Conservation (phyloP, 2,113 vertebrate genomes). For the Eonycteris spelaea region DNA sequence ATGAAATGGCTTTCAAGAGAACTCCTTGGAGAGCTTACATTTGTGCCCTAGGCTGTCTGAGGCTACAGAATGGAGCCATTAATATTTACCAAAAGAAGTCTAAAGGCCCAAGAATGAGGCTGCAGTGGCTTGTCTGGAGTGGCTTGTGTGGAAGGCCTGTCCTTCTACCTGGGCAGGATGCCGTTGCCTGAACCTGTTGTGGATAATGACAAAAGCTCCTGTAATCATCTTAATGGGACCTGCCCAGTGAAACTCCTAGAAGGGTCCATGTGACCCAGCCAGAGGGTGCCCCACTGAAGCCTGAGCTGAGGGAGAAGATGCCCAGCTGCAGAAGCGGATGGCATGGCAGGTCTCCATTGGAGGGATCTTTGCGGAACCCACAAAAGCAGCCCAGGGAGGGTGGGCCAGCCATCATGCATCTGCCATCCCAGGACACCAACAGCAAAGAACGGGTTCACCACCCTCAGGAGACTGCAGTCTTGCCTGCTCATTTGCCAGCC, state of each 20-base stretch:
- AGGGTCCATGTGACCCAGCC: background rate
- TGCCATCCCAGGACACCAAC: background rate
- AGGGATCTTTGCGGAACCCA: background rate
- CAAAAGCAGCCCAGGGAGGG: background rate
- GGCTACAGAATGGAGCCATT: background rate
- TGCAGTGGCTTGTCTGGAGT: background rate
- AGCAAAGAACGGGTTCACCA: accelerated
- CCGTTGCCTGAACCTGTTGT: background rate
- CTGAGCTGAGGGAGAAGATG: background rate
- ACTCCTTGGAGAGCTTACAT: background rate
- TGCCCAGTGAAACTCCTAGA: background rate
- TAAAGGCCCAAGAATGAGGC: background rate
- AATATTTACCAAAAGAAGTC: background rate
- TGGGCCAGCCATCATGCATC: background rate
- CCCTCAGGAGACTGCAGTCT: background rate
- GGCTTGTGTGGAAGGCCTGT: background rate
- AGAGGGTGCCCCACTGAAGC: background rate
- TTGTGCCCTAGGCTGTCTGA: background rate
- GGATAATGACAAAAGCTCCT: background rate
- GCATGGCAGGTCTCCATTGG: background rate
- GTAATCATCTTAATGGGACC: background rate
- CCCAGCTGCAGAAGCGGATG: background rate
- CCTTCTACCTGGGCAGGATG: background rate
- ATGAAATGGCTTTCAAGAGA: background rate
- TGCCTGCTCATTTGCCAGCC: background rate